A percentile compares a stretch with the other conserved stretches of the same genome.
These are phyloP conservation scores for Hymenochirus boettgeri DNA, from an alignment of 2,113 vertebrate genomes.

Conservation along the genomic window DNA sequence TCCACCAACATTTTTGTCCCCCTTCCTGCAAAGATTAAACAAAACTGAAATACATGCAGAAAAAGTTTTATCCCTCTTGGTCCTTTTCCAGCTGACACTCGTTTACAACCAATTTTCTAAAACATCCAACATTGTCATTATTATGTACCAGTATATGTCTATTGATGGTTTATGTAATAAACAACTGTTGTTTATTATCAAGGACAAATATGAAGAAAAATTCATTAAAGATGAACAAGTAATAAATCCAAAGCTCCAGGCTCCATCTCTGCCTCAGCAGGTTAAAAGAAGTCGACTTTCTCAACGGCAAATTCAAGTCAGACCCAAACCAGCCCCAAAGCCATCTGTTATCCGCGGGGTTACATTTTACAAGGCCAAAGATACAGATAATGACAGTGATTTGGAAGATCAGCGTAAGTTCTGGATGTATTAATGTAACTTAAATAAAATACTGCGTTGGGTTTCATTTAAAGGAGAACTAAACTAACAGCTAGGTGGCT, in stretches of 20 bases:
- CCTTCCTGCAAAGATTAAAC: too few relatives aligned
- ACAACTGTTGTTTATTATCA: constrained; percentile 22
- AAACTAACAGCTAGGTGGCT: too few relatives aligned
- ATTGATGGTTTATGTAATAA: too few relatives aligned
- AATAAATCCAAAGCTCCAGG: constrained; percentile 47
- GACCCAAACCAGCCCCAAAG: constrained; percentile 60
- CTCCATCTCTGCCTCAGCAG: constrained; percentile 43
- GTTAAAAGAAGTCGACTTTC: constrained; percentile 50
- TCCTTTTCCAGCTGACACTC: too few relatives aligned
- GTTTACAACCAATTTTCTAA: too few relatives aligned
- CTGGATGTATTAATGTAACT: neutral
- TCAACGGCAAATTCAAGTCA: constrained; percentile 52
- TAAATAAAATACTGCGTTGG: too few relatives aligned
- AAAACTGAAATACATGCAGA: too few relatives aligned
- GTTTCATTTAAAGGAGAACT: too few relatives aligned
- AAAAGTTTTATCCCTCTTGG: too few relatives aligned
- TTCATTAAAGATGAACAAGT: constrained; percentile 62
- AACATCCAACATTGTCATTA: too few relatives aligned
- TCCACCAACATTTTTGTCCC: too few relatives aligned
- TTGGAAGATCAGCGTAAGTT: constrained; percentile 83
- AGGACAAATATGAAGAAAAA: constrained; percentile 74
- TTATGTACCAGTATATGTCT: too few relatives aligned
- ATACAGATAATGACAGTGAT: constrained; percentile 73
- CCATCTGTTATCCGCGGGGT: constrained; percentile 82
- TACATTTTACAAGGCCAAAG: constrained; percentile 92